Evolutionary conservation across 2,797 vertebrate species (phyloP), one percentile per base, ranked within the genome.

Genomic region (Pseudomugil tenellus): DNA sequence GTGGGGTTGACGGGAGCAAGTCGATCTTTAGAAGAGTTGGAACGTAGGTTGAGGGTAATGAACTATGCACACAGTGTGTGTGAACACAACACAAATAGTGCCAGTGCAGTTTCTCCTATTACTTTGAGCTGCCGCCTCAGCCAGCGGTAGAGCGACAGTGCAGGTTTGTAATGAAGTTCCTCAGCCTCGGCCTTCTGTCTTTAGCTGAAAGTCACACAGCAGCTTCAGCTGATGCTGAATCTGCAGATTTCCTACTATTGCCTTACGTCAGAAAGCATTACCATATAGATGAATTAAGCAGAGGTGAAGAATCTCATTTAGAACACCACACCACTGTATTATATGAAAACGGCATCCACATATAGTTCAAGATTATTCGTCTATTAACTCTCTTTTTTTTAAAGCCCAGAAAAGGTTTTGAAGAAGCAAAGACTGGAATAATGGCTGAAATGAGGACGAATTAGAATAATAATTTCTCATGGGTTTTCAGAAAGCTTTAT

Each of bases 141-240:
- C 77, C 73, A 28, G 70, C 76, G 61, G 77, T 60, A 35, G 73
- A 77, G 72, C 56, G 54, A 28, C 63, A 5, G 67, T 11, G 66
- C 63, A 8, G 70, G 70, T 60, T 43, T 4, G 48, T 82, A 81
- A 88, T 76, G 69, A 89, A 88, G 82, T 49, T 75, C 64, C 71
- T 84, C 75, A 8, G 68, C 76, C 56, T 72, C 69, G 58, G 70
- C 74, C 64, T 35, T 72, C 83, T 56, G 77, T 62, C 57, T 70
- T 67, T 58, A 52, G 84, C 77, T 77, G 73, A 83, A 85, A 89
- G 88, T 88, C 79, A 73, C 80, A 68, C 84, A 74, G 80, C 82
- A 60, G 79, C 79, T 69, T 75, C 34, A 12, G 70, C 69, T 37
- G 53, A 23, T 29, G 89, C 88, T 90, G 85, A 91, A 63, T 29